Percentiles rank a stretch among this genome's conserved stretches.
Evolutionary conservation across 1,140 invertebrate species (phyloP).

Genomic region (Cyclargus thomasi): DNA sequence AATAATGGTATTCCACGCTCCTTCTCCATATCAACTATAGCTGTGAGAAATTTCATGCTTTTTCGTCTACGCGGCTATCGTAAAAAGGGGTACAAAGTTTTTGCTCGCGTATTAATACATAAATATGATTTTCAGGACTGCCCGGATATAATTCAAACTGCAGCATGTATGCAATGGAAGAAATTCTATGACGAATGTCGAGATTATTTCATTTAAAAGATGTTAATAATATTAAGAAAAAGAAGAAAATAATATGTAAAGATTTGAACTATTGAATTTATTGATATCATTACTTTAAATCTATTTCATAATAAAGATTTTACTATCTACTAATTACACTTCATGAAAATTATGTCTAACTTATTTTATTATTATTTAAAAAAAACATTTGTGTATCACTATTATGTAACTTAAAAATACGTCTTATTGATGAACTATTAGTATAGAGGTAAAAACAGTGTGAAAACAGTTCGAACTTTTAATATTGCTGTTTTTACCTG

Average conservation of each 20-base stretch:
- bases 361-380: constrained; percentile 33
- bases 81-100: no score
- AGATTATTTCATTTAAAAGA: constrained; percentile 38
- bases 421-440: constrained; percentile 45
- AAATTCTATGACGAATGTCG: constrained; percentile 45
- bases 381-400: neutral
- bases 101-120: no score
- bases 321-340: constrained; percentile 19
- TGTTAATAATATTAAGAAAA: constrained; percentile 28
- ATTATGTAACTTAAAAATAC: neutral
- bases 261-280: constrained; percentile 47
- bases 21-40: no score
- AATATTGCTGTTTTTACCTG: constrained; percentile 33
- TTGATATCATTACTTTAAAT: constrained; percentile 25
- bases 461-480: constrained; percentile 31
- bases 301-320: neutral
- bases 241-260: constrained; percentile 25
- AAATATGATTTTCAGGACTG: constrained; percentile 43
- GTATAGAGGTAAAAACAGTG: constrained; percentile 42
- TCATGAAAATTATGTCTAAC: constrained; percentile 21
- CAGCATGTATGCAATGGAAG: constrained; percentile 40
- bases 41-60: no score
- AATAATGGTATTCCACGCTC: no score
- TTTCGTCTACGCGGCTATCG: no score
- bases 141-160: constrained; percentile 34